phyloP scores from a whole-genome alignment of 2,888 invertebrate species.

The Trichogramma evanescens region DNA sequence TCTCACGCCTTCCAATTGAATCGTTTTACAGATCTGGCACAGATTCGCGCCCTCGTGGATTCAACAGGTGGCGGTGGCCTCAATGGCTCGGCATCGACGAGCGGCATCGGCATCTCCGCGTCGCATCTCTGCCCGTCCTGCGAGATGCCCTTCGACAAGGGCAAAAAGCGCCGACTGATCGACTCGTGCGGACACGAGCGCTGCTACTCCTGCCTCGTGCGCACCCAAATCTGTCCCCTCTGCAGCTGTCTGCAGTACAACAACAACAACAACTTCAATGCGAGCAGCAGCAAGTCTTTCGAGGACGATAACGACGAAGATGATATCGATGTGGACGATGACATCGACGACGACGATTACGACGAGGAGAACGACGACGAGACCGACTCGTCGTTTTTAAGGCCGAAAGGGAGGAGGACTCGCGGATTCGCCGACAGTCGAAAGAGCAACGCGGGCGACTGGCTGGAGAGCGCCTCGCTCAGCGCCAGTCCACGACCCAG shows the following conservation, averaged over 20 bases:
- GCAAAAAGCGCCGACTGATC: constrained; percentile 89
- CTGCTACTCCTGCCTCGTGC: constrained; percentile 91
- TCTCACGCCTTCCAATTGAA: no score
- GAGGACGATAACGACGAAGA: no score
- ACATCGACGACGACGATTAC: constrained; percentile 49
- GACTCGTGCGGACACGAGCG: constrained; percentile 94
- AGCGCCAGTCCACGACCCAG: constrained; percentile 42
- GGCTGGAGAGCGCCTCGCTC: constrained; percentile 41
- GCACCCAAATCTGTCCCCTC: constrained; percentile 83
- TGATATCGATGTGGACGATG: constrained; percentile 43
- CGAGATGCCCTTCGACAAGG: constrained; percentile 92
- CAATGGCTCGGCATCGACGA: constrained; percentile 33
- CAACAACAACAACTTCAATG: constrained; percentile 27
- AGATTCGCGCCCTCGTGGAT: constrained; percentile 72
- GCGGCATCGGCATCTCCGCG: no score
- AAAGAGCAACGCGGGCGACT: constrained; percentile 31
- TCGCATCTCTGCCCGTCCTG: constrained; percentile 70
- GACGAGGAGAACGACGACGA: constrained; percentile 25
- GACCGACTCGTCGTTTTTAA: constrained; percentile 28
- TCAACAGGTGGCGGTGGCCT: constrained; percentile 52
- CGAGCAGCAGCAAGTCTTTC: no score
- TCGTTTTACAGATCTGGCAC: constrained; percentile 68
- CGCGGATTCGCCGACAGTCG: constrained; percentile 2
- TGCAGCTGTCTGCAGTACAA: constrained; percentile 49
- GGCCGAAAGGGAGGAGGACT: constrained; percentile 1